Evolutionary conservation across 1,140 invertebrate genomes (phyloP).

Genomic region (Dreissena rostriformis): DNA sequence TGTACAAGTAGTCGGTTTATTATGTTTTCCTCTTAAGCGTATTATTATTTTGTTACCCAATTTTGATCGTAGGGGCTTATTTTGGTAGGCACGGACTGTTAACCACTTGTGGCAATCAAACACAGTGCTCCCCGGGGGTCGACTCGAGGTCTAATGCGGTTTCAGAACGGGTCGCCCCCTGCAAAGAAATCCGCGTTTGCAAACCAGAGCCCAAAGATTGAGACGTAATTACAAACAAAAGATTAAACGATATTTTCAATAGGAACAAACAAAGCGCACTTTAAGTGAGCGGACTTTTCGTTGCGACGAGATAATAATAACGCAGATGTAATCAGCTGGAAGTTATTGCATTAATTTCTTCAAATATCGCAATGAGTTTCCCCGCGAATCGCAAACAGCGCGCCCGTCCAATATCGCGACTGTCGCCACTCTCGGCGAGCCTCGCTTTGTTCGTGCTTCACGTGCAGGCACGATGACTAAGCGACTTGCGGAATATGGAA

Average conservation of each 20-base stretch:
- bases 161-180: neutral
- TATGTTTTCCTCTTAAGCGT: too few relatives aligned
- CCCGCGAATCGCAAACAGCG: neutral
- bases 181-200: neutral
- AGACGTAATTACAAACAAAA: constrained; percentile 1
- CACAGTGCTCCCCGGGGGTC: neutral
- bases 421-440: neutral
- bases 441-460: constrained; percentile 5
- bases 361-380: constrained; percentile 20
- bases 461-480: too few relatives aligned
- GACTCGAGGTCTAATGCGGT: neutral
- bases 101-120: neutral
- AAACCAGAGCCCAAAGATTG: neutral
- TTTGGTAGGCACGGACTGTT: neutral
- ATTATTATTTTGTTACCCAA: neutral
- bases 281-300: constrained; percentile 12
- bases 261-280: constrained; percentile 3
- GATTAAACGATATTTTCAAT: neutral
- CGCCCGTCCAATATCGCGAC: neutral
- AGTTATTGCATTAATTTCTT: constrained; percentile 47
- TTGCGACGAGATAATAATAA: constrained; percentile 10
- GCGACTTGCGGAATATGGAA: too few relatives aligned
- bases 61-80: neutral
- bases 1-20: too few relatives aligned
- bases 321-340: constrained; percentile 42